A percentile compares a stretch with the other conserved stretches of the same genome.
Conservation (phyloP, 2,888 invertebrate genomes). For the Notodonta ziczac region DNA sequence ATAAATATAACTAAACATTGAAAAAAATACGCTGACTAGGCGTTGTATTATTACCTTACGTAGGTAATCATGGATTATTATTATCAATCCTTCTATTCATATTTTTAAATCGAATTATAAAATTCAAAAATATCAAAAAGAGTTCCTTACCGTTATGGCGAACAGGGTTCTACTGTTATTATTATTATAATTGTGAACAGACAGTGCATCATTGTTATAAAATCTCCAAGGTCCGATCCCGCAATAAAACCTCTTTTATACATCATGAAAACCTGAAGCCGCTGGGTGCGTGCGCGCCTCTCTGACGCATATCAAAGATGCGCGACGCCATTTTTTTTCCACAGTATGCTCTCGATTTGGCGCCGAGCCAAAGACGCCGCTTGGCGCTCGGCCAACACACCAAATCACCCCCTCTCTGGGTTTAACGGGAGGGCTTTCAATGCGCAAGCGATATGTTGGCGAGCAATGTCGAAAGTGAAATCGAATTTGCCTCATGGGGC, state of each 20-base stretch:
- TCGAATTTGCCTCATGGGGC: not conserved
- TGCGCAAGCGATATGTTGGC: constrained; percentile 33
- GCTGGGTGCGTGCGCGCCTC: constrained; percentile 65
- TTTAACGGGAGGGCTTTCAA: constrained; percentile 43
- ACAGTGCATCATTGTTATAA: not conserved
- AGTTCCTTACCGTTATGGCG: no score
- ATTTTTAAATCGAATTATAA: no score
- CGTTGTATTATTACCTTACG: no score
- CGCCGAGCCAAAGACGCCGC: constrained; percentile 74
- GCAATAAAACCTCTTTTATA: constrained; percentile 48
- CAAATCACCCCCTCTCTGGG: constrained; percentile 68
- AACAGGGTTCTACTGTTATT: no score
- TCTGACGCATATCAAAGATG: constrained; percentile 83
- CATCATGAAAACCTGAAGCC: constrained; percentile 48
- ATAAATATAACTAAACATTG: no score
- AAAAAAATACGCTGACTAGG: no score
- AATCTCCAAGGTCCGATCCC: constrained; percentile 23
- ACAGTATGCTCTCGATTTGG: constrained; percentile 73
- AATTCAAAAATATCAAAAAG: no score
- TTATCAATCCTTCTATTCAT: no score
- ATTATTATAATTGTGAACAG: no score
- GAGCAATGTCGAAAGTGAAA: constrained; percentile 8
- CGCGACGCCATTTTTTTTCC: constrained; percentile 81
- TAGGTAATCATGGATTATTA: no score
- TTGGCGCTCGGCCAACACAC: constrained; percentile 71